Evolutionary conservation across 2,113 vertebrate species (phyloP).

Genomic region (Etheostoma cragini): DNA sequence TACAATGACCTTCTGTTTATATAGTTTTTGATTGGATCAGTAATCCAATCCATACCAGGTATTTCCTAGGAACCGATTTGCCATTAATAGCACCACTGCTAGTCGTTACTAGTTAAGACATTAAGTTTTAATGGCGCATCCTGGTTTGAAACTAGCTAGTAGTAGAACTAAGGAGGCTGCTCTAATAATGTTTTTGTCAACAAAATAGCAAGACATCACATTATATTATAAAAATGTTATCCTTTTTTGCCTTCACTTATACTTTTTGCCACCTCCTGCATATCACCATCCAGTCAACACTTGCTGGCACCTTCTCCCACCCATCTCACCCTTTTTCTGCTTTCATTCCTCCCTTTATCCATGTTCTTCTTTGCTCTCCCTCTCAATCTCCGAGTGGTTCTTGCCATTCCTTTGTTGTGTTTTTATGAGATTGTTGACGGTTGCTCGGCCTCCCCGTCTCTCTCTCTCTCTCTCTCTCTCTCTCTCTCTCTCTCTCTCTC

Average conservation of each 20-base stretch:
- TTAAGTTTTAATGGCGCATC: not conserved
- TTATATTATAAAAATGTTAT: not conserved
- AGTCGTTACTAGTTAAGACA: not conserved
- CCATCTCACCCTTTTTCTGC: slow-evolving; percentile 49
- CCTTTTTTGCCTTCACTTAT: not conserved
- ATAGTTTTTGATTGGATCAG: not conserved
- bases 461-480: not conserved
- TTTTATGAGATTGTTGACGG: slow-evolving; percentile 76
- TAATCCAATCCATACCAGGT: no score
- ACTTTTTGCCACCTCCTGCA: not conserved
- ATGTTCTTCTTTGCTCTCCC: slow-evolving; percentile 36
- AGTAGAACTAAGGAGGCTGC: not conserved
- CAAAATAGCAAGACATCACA: slow-evolving; percentile 1
- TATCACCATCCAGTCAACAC: slow-evolving; percentile 14
- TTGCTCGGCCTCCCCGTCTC: not conserved
- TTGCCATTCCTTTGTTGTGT: slow-evolving; percentile 62
- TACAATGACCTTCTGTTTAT: not conserved
- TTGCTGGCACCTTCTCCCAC: slow-evolving; percentile 31
- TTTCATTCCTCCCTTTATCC: not conserved
- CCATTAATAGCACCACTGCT: not conserved
- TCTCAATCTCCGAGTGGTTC: slow-evolving; percentile 5
- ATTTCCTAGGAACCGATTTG: not conserved
- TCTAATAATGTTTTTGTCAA: not conserved
- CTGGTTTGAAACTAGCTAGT: not conserved
- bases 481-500: not conserved